Evolutionary conservation across 2,113 vertebrate genomes (phyloP), one percentile per base, ranked within the genome.

Genomic region (Atherinomorus stipes): DNA sequence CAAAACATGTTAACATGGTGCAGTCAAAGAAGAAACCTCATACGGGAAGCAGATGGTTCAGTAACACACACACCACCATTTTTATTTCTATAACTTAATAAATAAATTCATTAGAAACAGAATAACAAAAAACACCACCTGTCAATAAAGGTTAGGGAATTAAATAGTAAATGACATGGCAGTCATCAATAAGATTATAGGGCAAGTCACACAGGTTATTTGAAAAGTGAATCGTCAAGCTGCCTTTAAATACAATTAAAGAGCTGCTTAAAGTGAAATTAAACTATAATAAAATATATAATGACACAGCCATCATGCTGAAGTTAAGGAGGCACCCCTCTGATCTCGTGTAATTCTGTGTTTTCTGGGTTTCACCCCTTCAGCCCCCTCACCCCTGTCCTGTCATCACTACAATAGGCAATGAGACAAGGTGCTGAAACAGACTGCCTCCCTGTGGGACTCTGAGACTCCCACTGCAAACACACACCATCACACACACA

Each of bases 361-460:
- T 31, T 57, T 64, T 77, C 63, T 37, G 22, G 37, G 71, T 31
- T 57, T 64, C 73, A 63, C 63, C 78, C 65, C 19, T 34, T 64
- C 44, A 47, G 50, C 58, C 63, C 74, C 49, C 45, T 31, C 23
- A 18, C 85, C 47, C 64, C 74, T 34, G 62, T 85, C 63, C 90
- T 92, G 89, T 94, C 93, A 93, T 71, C 91, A 71, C 88, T 80
- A 60, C 74, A 76, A 82, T 89, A 91, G 86, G 76, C 80, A 88
- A 63, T 18, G 25, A 90, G 91, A 92, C 89, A 87, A 92, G 91
- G 91, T 92, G 91, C 82, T 93, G 90, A 93, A 92, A 93, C 78
- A 58, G 12, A 49, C 58, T 2, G 61, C 18, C 73, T 85, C 85
- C 85, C 86, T 69, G 44, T 67, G 88, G 89, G 85, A 85, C 64